A percentile compares a stretch with the other conserved stretches of the same genome.
Conservation (phyloP, 2,113 vertebrate species). For the Pseudorhombus dupliciocellatus region DNA sequence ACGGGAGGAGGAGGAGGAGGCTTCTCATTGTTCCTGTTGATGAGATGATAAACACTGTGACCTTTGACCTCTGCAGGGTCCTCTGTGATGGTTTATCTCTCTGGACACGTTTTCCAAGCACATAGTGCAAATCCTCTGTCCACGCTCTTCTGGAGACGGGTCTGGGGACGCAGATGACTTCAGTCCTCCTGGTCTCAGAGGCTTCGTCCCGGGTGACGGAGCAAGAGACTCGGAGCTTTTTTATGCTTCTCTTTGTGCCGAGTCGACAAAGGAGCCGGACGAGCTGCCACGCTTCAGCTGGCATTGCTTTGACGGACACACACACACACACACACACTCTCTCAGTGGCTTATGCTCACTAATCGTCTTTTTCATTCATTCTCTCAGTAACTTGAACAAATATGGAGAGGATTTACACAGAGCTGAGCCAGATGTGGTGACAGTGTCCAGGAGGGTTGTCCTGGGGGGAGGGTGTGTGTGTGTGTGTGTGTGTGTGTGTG, state of each 20-base stretch:
- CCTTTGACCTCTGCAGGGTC: too few species aligned
- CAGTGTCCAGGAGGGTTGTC: constrained; percentile 39
- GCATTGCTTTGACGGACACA: constrained; percentile 21
- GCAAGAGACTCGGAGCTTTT: not conserved
- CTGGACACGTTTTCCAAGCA: too few species aligned
- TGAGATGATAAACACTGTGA: too few species aligned
- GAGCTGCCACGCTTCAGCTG: constrained; percentile 20
- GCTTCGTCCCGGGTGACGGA: not conserved
- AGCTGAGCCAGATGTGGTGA: constrained; percentile 51
- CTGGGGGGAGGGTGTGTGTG: constrained; percentile 16
- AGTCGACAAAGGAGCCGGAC: not conserved
- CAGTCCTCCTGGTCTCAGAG: too few species aligned
- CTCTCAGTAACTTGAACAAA: constrained; percentile 46
- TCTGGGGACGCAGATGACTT: too few species aligned
- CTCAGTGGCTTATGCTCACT: constrained; percentile 38
- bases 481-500: constrained; percentile 28
- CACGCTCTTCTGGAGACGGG: too few species aligned
- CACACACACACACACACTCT: constrained; percentile 33
- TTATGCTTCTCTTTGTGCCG: not conserved
- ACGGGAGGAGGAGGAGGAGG: too few species aligned
- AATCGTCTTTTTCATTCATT: constrained; percentile 62
- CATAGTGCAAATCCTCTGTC: too few species aligned
- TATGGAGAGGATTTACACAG: constrained; percentile 57
- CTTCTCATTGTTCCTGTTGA: too few species aligned
- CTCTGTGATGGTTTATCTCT: too few species aligned